Evolutionary conservation across 2,888 invertebrate species (phyloP).

Genomic region (Lutraria lutraria): DNA sequence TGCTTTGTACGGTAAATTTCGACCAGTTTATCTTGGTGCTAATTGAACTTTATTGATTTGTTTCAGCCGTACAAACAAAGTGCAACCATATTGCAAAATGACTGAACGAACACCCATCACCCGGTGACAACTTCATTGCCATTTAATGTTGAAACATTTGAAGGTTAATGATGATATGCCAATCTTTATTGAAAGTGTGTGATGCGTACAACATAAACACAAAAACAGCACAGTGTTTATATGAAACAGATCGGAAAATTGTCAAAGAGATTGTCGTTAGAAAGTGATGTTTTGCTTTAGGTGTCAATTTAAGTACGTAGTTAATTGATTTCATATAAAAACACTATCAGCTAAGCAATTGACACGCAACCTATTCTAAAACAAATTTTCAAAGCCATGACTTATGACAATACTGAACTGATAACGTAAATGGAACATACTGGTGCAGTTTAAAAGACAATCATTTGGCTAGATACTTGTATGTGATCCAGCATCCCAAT

Average conservation of each 20-base stretch:
- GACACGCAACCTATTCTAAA: no score
- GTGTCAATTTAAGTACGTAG: no score
- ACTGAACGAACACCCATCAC: not conserved
- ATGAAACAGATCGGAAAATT: not conserved
- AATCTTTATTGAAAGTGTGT: slow-evolving; percentile 25
- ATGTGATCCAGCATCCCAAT: no score
- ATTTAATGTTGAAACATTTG: not conserved
- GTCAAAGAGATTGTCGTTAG: not conserved
- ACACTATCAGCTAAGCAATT: no score
- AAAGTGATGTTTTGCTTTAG: no score
- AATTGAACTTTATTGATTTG: not conserved
- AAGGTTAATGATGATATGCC: slow-evolving; percentile 9
- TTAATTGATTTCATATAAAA: no score
- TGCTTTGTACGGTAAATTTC: not conserved
- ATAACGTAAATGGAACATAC: no score
- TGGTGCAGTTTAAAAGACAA: no score
- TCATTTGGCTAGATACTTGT: no score
- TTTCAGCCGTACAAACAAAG: not conserved
- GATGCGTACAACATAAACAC: not conserved
- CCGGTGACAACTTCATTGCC: not conserved
- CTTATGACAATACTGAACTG: no score
- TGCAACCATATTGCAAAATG: not conserved
- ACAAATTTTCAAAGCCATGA: no score
- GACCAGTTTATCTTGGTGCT: not conserved
- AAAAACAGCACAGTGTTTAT: not conserved